These are phyloP conservation scores for Trachelus iudaicus DNA, from an alignment of 2,888 invertebrate species.

Conservation along the genomic window DNA sequence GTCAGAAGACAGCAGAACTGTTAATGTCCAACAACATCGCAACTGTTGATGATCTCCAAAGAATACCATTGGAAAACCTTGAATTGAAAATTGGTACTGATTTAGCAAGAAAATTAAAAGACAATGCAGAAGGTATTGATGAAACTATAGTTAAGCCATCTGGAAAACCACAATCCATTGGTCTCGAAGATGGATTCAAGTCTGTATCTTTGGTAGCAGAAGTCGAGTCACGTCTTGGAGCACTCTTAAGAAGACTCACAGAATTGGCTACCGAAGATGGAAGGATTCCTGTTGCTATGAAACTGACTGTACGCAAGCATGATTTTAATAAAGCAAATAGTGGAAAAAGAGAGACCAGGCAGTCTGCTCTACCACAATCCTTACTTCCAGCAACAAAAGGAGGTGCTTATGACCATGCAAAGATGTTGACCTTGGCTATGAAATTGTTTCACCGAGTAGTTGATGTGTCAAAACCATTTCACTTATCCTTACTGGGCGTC, in stretches of 20 bases:
- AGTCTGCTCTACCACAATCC: slow-evolving; percentile 70
- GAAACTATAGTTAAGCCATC: slow-evolving; percentile 77
- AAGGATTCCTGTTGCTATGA: slow-evolving; percentile 79
- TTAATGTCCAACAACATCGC: slow-evolving; percentile 75
- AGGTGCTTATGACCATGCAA: slow-evolving; percentile 69
- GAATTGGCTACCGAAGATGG: slow-evolving; percentile 82
- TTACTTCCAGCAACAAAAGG: slow-evolving; percentile 73
- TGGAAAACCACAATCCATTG: slow-evolving; percentile 83
- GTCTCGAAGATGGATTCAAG: slow-evolving; percentile 83
- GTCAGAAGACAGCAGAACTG: slow-evolving; percentile 75
- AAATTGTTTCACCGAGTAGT: slow-evolving; percentile 80
- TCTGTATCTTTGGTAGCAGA: slow-evolving; percentile 79
- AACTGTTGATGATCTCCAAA: slow-evolving; percentile 76
- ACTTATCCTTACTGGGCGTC: slow-evolving; percentile 82
- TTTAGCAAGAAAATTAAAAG: slow-evolving; percentile 76
- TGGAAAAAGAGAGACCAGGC: slow-evolving; percentile 80
- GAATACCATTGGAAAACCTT: slow-evolving; percentile 71
- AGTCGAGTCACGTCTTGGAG: slow-evolving; percentile 78
- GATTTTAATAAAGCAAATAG: slow-evolving; percentile 73
- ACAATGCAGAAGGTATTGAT: slow-evolving; percentile 82
- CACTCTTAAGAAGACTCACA: slow-evolving; percentile 76
- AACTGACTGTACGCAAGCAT: slow-evolving; percentile 80
- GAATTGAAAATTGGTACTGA: slow-evolving; percentile 73
- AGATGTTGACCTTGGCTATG: slow-evolving; percentile 78
- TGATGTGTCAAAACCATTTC: slow-evolving; percentile 79